Evolutionary conservation across 2,113 vertebrate genomes (phyloP).

Genomic region (Potamarius usumacintae): DNA sequence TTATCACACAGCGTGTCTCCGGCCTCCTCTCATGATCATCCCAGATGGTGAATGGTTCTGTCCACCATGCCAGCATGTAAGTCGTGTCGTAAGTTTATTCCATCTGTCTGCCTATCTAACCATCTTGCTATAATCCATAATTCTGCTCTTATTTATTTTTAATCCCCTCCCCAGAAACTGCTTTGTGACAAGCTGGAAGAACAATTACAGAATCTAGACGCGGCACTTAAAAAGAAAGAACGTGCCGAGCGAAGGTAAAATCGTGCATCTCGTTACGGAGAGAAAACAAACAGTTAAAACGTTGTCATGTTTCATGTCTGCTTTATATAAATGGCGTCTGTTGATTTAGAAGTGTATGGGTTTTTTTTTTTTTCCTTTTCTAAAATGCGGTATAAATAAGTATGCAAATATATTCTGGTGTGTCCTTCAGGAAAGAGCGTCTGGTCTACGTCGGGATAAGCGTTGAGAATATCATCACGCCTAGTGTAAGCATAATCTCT

Average conservation of each 20-base stretch:
- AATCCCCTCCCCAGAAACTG: constrained; percentile 77
- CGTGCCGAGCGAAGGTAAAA: constrained; percentile 90
- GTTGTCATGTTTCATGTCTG: not conserved
- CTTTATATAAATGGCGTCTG: not conserved
- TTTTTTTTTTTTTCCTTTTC: not conserved
- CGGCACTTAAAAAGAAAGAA: constrained; percentile 93
- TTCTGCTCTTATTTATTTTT: constrained; percentile 29
- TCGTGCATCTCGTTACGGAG: not conserved
- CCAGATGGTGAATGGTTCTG: constrained; percentile 98
- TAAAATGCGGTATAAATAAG: too few species aligned
- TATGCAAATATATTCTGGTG: not conserved
- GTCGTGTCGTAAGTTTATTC: constrained; percentile 56
- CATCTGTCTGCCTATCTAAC: not conserved
- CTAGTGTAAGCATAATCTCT: constrained; percentile 77
- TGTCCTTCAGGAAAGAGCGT: constrained; percentile 84
- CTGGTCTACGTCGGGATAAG: constrained; percentile 96
- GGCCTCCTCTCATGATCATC: constrained; percentile 96
- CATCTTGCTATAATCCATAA: not conserved
- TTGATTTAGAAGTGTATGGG: not conserved
- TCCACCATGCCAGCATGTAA: constrained; percentile 94
- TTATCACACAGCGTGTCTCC: constrained; percentile 95
- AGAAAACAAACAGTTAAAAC: not conserved
- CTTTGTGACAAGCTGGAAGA: constrained; percentile 94
- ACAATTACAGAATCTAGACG: constrained; percentile 87
- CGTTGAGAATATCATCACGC: constrained; percentile 95